phyloP scores from a whole-genome alignment of 2,113 vertebrate genomes.

The Rhabdomys dilectus region DNA sequence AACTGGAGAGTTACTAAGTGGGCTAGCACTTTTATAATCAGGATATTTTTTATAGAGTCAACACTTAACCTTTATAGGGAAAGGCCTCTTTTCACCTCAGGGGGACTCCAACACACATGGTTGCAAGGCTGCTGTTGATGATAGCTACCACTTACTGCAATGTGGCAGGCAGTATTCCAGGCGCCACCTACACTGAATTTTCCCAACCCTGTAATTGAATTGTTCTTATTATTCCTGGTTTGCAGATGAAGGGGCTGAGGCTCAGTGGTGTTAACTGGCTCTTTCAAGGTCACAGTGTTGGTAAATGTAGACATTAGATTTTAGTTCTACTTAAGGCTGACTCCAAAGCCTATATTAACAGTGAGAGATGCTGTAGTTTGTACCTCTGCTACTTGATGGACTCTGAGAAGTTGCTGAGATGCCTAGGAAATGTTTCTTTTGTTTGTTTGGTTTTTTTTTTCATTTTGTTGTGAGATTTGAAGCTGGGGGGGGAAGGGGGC shows the following conservation, averaged over 20 bases:
- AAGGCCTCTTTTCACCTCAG: slow-evolving; percentile 19
- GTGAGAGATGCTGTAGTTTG: neutral
- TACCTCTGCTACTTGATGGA: neutral
- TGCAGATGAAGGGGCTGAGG: slow-evolving; percentile 28
- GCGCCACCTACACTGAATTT: neutral
- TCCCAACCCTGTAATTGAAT: neutral
- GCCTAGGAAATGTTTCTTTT: neutral
- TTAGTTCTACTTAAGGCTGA: neutral
- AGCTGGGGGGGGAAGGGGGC: neutral
- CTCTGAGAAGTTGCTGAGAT: neutral
- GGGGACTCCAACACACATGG: neutral
- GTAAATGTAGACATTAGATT: neutral
- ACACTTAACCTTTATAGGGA: neutral
- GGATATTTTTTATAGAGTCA: slow-evolving; percentile 55
- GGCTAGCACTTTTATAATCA: slow-evolving; percentile 40
- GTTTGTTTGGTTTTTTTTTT: neutral
- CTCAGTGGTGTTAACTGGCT: neutral
- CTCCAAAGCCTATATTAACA: slow-evolving; percentile 8
- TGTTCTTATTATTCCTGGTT: slow-evolving; percentile 20
- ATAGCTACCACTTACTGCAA: neutral
- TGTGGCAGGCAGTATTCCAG: neutral
- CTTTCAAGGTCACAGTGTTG: neutral
- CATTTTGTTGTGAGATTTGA: neutral
- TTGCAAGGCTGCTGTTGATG: neutral
- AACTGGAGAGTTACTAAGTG: slow-evolving; percentile 23